Evolutionary conservation across 2,888 invertebrate species (phyloP).

Genomic region (Encarsia formosa): DNA sequence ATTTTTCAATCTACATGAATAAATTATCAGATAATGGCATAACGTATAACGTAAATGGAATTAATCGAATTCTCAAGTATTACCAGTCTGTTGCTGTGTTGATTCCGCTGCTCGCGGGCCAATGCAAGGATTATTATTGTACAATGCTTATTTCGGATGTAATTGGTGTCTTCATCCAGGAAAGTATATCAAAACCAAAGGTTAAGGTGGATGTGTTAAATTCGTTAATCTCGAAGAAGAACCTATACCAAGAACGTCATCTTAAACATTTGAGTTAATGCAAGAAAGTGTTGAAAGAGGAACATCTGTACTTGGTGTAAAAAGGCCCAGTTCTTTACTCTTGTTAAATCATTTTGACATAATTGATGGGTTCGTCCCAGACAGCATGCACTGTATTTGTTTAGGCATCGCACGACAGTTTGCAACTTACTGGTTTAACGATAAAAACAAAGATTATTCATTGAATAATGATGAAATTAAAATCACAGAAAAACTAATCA

Average conservation of each 20-base stretch:
- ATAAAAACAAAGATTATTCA: neutral
- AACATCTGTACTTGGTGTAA: neutral
- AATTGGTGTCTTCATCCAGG: constrained; percentile 6
- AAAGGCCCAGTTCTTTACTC: constrained; percentile 9
- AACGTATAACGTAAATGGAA: neutral
- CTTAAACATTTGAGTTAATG: too few species aligned
- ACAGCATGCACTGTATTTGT: constrained; percentile 19
- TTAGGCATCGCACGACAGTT: constrained; percentile 14
- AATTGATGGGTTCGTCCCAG: constrained; percentile 22
- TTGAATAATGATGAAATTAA: neutral
- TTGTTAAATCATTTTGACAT: constrained; percentile 18
- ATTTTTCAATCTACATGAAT: constrained; percentile 1
- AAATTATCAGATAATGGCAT: neutral
- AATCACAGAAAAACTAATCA: neutral
- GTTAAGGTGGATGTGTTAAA: too few species aligned
- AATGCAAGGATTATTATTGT: neutral
- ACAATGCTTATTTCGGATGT: constrained; percentile 6
- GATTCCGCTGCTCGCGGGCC: constrained; percentile 3
- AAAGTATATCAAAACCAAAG: neutral
- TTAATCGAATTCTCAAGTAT: neutral
- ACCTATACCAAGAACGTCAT: too few species aligned
- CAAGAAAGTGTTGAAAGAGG: too few species aligned
- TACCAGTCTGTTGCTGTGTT: constrained; percentile 6
- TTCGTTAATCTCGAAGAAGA: too few species aligned
- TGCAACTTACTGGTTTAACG: constrained; percentile 13